phyloP scores from a whole-genome alignment of 1,140 invertebrate genomes.

The Apis dorsata region DNA sequence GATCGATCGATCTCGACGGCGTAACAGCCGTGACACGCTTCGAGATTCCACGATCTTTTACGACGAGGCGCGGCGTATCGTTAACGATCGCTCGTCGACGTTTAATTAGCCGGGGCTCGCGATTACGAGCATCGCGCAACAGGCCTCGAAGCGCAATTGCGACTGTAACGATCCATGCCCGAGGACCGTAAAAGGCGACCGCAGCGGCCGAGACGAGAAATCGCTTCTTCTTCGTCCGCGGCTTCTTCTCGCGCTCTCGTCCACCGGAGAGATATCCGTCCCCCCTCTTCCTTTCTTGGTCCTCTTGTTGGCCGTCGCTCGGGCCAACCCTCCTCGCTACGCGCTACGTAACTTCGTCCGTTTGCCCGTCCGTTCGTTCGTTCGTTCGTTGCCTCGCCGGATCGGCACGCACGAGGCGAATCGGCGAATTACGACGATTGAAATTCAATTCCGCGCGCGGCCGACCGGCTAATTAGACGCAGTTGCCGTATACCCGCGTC shows the following conservation, averaged over 20 bases:
- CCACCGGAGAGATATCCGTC: background rate
- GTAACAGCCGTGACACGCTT: constrained; percentile 64
- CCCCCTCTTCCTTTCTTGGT: background rate
- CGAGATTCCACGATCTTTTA: constrained; percentile 66
- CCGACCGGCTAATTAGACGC: constrained; percentile 75
- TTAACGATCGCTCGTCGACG: constrained; percentile 72
- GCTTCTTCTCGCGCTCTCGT: constrained; percentile 7
- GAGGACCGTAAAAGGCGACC: constrained; percentile 59
- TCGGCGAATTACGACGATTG: constrained; percentile 76
- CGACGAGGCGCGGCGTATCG: constrained; percentile 65
- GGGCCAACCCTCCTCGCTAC: constrained; percentile 1
- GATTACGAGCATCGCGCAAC: constrained; percentile 63
- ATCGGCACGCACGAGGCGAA: constrained; percentile 65
- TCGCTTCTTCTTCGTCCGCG: constrained; percentile 47
- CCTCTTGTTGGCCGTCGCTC: background rate
- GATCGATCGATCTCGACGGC: constrained; percentile 52
- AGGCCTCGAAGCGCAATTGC: constrained; percentile 58
- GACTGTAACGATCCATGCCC: constrained; percentile 58
- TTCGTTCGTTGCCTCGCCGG: background rate
- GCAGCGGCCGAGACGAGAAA: constrained; percentile 20
- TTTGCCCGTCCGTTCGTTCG: background rate
- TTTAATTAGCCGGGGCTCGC: constrained; percentile 70
- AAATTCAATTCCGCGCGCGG: constrained; percentile 76
- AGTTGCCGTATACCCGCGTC: constrained; percentile 51
- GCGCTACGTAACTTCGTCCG: background rate